These are phyloP conservation scores for Scaptomyza parva DNA, from an alignment of 2,888 invertebrate genomes.

Conservation along the genomic window DNA sequence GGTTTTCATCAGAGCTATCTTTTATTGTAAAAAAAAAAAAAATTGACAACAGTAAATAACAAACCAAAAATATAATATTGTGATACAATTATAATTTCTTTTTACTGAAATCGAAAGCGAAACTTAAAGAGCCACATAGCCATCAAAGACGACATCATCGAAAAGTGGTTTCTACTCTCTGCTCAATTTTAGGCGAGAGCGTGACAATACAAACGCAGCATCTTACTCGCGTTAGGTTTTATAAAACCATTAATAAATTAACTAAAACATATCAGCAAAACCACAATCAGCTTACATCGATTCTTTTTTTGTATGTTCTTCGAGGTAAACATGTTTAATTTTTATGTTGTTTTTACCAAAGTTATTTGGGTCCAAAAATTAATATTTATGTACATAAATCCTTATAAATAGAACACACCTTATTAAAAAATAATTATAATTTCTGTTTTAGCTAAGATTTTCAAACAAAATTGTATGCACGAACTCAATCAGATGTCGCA, in stretches of 20 bases:
- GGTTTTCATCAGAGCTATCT: background rate
- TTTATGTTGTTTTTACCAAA: too few relatives aligned
- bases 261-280: background rate
- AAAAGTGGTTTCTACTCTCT: background rate
- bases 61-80: too few relatives aligned
- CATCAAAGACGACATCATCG: slow-evolving; percentile 1
- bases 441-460: slow-evolving; percentile 5
- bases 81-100: too few relatives aligned
- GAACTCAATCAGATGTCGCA: background rate
- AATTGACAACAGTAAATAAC: too few relatives aligned
- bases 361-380: too few relatives aligned
- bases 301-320: too few relatives aligned
- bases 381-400: too few relatives aligned
- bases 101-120: background rate
- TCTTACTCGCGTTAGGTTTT: background rate
- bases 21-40: slow-evolving; percentile 10
- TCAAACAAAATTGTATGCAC: background rate
- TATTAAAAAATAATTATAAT: background rate
- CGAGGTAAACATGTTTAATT: too few relatives aligned
- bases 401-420: too few relatives aligned
- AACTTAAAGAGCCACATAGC: background rate
- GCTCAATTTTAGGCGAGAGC: slow-evolving; percentile 40
- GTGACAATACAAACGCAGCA: slow-evolving; percentile 34
- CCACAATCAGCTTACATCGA: too few relatives aligned
- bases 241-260: background rate